These are phyloP conservation scores for Guaruba guarouba DNA, from an alignment of 2,113 vertebrate species.

Conservation along the genomic window DNA sequence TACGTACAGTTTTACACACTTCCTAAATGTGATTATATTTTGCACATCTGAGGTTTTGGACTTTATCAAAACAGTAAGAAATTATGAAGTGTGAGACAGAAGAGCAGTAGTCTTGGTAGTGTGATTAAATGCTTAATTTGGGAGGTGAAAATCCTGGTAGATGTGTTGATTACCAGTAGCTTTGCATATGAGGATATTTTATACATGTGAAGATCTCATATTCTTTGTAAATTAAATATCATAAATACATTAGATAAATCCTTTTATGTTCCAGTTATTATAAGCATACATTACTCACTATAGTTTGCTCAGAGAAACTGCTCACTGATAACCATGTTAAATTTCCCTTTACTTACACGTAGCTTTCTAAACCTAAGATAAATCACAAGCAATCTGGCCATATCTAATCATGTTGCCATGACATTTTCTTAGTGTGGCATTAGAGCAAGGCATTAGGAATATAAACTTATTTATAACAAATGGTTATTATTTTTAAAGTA, in stretches of 20 bases:
- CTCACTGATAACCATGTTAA: neutral
- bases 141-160: neutral
- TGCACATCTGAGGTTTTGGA: neutral
- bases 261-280: neutral
- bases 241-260: neutral
- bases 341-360: neutral
- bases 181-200: neutral
- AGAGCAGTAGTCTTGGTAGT: neutral
- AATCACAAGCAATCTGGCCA: neutral
- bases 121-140: neutral
- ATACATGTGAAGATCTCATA: neutral
- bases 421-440: neutral
- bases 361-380: neutral
- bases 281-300: neutral
- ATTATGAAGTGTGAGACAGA: neutral
- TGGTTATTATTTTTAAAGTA: neutral
- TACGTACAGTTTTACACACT: neutral
- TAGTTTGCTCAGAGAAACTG: neutral
- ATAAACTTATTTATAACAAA: neutral
- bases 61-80: neutral
- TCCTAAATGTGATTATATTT: neutral
- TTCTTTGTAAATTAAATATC: neutral
- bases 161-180: neutral
- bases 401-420: neutral
- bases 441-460: neutral